These are phyloP conservation scores for Charaxes varanes DNA, from an alignment of 1,140 invertebrate species.

Conservation along the genomic window DNA sequence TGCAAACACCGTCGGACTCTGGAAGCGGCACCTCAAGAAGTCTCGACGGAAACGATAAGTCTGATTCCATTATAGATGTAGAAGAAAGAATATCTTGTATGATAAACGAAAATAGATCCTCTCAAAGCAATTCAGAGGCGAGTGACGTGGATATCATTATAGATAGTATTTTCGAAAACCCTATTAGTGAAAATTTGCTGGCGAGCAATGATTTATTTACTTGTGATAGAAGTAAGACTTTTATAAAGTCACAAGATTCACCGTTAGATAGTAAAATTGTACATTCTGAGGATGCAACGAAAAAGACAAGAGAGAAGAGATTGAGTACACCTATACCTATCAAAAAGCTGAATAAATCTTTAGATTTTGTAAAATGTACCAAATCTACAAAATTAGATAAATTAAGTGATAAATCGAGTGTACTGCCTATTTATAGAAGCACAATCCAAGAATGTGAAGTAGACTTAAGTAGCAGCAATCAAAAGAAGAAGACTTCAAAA, in stretches of 20 bases:
- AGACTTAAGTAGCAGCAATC: conserved; percentile 35
- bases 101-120: conserved; percentile 63
- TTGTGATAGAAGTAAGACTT: conserved; percentile 46
- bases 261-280: conserved; percentile 10
- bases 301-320: conserved; percentile 44
- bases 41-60: conserved; percentile 45
- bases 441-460: conserved; percentile 35
- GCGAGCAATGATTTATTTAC: conserved; percentile 32
- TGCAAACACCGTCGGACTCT: conserved; percentile 53
- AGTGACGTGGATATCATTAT: conserved; percentile 61
- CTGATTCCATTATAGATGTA: conserved; percentile 54
- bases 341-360: conserved; percentile 51
- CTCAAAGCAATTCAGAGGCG: conserved; percentile 60
- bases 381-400: conserved; percentile 36
- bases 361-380: conserved; percentile 43
- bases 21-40: conserved; percentile 50
- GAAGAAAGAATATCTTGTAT: conserved; percentile 68
- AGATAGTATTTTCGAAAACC: conserved; percentile 49
- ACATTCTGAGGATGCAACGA: conserved; percentile 18
- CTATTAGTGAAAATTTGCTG: conserved; percentile 28
- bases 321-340: conserved; percentile 47
- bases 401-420: conserved; percentile 44
- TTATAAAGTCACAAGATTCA: conserved; percentile 34
- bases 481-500: conserved; percentile 57
- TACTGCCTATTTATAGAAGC: conserved; percentile 57